Evolutionary conservation across 92 coral and sea anemone genomes (phyloP), one percentile per base, ranked within the genome.

Genomic region (Bergia puertoricense): DNA sequence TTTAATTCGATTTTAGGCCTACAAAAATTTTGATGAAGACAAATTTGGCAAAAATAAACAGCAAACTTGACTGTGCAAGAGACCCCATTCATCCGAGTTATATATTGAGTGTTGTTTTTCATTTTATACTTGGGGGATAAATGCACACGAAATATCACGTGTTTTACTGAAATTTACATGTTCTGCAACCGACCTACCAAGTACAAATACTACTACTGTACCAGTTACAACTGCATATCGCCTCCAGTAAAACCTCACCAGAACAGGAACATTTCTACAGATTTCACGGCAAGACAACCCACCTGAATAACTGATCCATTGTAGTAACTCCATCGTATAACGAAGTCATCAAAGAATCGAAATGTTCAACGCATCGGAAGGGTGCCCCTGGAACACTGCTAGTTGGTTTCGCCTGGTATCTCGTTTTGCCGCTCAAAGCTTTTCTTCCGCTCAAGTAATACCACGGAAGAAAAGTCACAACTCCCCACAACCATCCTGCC

Each of bases 271-370:
- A 69, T 69, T n/a, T 36, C 40, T 73, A 73, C 43, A 37, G 77
- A 22, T 36, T 14, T 11, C 16, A 73, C 40, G 77, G 16, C 50
- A 15, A 42, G 38, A 81, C 22, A 39, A 82, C 94, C 83, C 75
- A 97, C 99, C 95, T 97, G 86, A 97, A 97, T 46, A 95, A 89
- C 86, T 97, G 98, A 85, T 97, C 99, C 96, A 97, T 83, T 18
- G 99, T 97, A 48, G 92, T 90, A 86, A 95, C 94, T 67, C 98
- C 98, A 75, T 94, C 95, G 81, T 92, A 93, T 0, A 94, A 90
- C 42, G 99, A 90, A 39, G 95, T 92, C 67, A 92, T 92, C 54
- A 95, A 84, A 77, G 95, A 93, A 85, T 92, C 96, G 74, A 94
- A 95, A 71, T 94, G 98, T 89, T 97, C 98, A 13, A 95, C 92